A percentile compares a stretch with the other conserved stretches of the same genome.
Conservation (phyloP, 2,113 vertebrate genomes). For the Eretmochelys imbricata region DNA sequence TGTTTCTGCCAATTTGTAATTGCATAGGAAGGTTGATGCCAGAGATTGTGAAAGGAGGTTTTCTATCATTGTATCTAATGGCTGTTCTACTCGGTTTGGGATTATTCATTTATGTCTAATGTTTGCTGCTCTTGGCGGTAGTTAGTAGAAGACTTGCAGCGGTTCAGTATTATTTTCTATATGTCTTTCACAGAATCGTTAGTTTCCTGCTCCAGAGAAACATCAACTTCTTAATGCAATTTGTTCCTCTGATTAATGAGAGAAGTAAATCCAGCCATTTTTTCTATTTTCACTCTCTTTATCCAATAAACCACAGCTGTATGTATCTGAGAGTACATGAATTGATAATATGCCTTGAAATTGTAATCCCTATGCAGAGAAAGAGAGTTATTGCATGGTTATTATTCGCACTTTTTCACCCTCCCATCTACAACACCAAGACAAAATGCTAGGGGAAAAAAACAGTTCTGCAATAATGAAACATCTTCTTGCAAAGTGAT, state of each 20-base stretch:
- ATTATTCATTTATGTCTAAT: slow-evolving; percentile 66
- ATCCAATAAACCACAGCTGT: slow-evolving; percentile 44
- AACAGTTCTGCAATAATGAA: slow-evolving; percentile 44
- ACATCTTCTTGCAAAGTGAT: slow-evolving; percentile 20
- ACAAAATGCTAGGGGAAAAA: slow-evolving; percentile 37
- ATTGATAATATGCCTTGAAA: slow-evolving; percentile 59
- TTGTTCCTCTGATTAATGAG: slow-evolving; percentile 69
- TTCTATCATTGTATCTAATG: slow-evolving; percentile 70
- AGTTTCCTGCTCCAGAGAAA: slow-evolving; percentile 59
- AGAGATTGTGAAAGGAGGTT: slow-evolving; percentile 40
- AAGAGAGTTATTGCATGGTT: slow-evolving; percentile 57
- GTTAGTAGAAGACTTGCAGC: slow-evolving; percentile 26
- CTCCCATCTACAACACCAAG: slow-evolving; percentile 45
- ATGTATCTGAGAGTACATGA: slow-evolving; percentile 60
- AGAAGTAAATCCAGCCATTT: slow-evolving; percentile 43
- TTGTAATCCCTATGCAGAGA: slow-evolving; percentile 35
- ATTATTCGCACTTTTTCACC: slow-evolving; percentile 45
- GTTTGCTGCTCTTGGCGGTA: background rate
- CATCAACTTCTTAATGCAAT: slow-evolving; percentile 51
- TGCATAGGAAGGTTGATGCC: slow-evolving; percentile 33
- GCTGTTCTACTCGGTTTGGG: slow-evolving; percentile 44
- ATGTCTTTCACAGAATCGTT: slow-evolving; percentile 38
- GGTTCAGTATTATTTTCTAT: background rate
- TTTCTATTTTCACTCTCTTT: slow-evolving; percentile 46
- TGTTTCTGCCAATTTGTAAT: slow-evolving; percentile 62